Base-by-base conservation (phyloP, 2,113 vertebrate species). In the Dunckerocampus dactyliophorus region DNA sequence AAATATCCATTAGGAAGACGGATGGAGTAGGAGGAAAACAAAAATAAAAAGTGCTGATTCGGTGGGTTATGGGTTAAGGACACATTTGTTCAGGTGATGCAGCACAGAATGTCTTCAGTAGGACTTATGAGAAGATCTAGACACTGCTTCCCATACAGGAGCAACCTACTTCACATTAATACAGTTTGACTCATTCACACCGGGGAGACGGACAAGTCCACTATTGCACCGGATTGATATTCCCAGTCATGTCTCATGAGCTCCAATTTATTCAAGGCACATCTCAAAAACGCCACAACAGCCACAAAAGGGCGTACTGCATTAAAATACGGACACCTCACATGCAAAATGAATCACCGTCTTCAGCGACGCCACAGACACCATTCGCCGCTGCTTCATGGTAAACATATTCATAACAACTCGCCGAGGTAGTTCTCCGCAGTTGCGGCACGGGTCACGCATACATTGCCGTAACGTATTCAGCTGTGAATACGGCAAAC, bases 201-300 rank as follows among this genome's bases (percentile, higher is more conserved):
- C 48, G 53, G 39, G 28, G 59, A 34, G 63, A 59, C 15, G 63
- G 59, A 52, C 15, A 47, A 15, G 31, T 65, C 54, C 11, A 37
- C 59, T 42, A 64, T 47, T 63, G 16, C 39, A 46, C 54, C 5
- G 31, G 69, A 85, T 89, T 90, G 75, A 75, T 91, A 91, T 90
- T 90, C 89, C 70, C 50, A 21, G 84, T 87, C 89, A 91, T 91
- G 91, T 82, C 73, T 75, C 74, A 84, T 65, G 54, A 66, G 56
- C 54, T 47, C 46, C 81, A 75, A 81, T 82, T 88, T 87, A 91
- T 89, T 87, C 88, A 72, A 68, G 69, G 81, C 89, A 87, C 88
- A 89, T 70, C 81, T 77, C 59, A 75, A 79, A 43, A 81, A 80
- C 82, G 80, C 50, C 37, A 58, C 71, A 89, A 82, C 69, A 77